A percentile compares a stretch with the other conserved stretches of the same genome.
phyloP scores from a whole-genome alignment of 2,888 invertebrate genomes.

The Acheta domesticus region DNA sequence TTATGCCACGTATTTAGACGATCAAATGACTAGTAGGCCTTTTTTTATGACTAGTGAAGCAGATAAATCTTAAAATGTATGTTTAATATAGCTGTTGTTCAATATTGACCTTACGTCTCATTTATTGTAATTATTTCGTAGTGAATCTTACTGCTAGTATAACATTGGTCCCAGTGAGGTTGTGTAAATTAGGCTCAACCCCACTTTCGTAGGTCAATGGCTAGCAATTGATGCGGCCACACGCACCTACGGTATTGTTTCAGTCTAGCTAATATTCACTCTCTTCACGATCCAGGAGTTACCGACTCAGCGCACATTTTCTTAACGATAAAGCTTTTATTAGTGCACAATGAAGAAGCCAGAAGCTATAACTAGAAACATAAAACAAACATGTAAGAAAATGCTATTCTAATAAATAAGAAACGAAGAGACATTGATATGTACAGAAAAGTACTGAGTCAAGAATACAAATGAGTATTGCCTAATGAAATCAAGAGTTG shows the following conservation, averaged over 20 bases:
- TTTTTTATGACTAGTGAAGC: not conserved
- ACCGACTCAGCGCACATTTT: not conserved
- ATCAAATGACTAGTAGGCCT: conserved; percentile 18
- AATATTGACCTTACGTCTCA: too few species aligned
- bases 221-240: too few species aligned
- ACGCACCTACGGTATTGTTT: not conserved
- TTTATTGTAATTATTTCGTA: too few species aligned
- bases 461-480: too few species aligned
- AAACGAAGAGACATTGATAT: too few species aligned
- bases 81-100: too few species aligned
- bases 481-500: too few species aligned
- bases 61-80: not conserved
- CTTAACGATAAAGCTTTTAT: not conserved
- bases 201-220: too few species aligned
- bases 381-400: not conserved
- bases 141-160: too few species aligned
- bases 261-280: not conserved
- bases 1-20: not conserved
- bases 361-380: not conserved
- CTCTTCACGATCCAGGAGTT: not conserved
- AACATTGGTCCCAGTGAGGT: too few species aligned
- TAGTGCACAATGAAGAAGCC: not conserved
- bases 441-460: too few species aligned
- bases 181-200: too few species aligned
- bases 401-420: not conserved